Evolutionary conservation across 2,113 vertebrate species (phyloP), one percentile per base, ranked within the genome.

Genomic region (Ranitomeya imitator): DNA sequence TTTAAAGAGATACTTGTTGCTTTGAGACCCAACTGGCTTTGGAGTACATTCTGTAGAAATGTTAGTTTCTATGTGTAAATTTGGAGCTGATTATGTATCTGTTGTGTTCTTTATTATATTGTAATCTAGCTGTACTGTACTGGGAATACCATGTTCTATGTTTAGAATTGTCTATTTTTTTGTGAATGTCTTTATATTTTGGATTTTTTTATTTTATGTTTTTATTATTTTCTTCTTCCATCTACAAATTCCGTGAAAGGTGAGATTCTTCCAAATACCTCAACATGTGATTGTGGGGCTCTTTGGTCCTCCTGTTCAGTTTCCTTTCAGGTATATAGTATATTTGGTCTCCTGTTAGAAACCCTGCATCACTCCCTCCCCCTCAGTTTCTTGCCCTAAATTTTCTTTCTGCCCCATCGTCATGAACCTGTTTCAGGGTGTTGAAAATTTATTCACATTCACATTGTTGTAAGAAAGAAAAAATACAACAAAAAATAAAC

Each of bases 41-140:
- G 91, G 92, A 88, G 90, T 92, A 89, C 89, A 89, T 90, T 91
- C 89, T 93, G 91, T 92, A 94, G 93, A 93, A 91, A 92, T 90
- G 91, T 77, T 67, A 18, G 14, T 92, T 91, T 92, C 91, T 93
- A 18, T 90, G 91, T 92, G 91, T 93, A 93, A 92, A 92, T 91
- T 93, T 93, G 92, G 93, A 92, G 90, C 90, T 92, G 74, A 88
- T 88, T 84, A 63, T 84, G 67, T 88, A 83, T 51, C 87, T 85
- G 87, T 88, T 31, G 52, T 88, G 81, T 88, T 88, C 81, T 88
- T 67, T 78, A 85, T 69, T 78, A 88, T 88, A 71, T 77, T 84
- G 87, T 88, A 85, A 88, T 88, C 81, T 88, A 87, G 77, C 63
- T 87, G 86, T 87, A 81, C 86, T 87, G 78, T 87, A 87, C 45